A percentile compares a stretch with the other conserved stretches of the same genome.
phyloP scores from a whole-genome alignment of 2,888 invertebrate species.

The Coenonympha glycerion region DNA sequence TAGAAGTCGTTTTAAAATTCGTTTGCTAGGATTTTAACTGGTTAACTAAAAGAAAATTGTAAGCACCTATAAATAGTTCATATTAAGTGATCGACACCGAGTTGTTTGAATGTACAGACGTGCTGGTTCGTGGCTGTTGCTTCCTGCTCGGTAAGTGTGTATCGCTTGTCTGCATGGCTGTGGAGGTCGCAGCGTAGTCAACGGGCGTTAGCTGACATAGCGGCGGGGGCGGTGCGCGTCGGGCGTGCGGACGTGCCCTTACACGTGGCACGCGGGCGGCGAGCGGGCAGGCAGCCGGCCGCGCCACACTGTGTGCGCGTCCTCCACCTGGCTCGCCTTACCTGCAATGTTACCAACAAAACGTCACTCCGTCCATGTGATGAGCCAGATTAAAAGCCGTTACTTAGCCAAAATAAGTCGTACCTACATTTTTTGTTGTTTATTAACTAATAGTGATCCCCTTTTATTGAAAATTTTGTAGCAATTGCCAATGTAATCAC shows the following conservation, averaged over 20 bases:
- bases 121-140: background rate
- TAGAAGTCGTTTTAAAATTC: conserved; percentile 24
- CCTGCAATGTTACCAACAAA: conserved; percentile 42
- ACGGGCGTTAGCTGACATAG: conserved; percentile 25
- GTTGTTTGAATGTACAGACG: background rate
- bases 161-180: background rate
- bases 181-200: background rate
- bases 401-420: background rate
- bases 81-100: conserved; percentile 16
- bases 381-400: background rate
- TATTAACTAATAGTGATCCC: no score
- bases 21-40: conserved; percentile 19
- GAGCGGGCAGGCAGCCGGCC: conserved; percentile 58
- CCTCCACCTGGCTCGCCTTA: conserved; percentile 53
- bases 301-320: conserved; percentile 52
- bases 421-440: background rate
- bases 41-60: conserved; percentile 21
- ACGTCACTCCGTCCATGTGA: background rate
- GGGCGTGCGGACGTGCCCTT: conserved; percentile 37
- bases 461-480: no score
- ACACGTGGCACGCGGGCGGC: conserved; percentile 61
- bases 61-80: conserved; percentile 28
- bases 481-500: no score
- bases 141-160: background rate
- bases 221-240: no score